Evolutionary conservation across 1,140 invertebrate genomes (phyloP).

Genomic region (Drosophila murphyi): DNA sequence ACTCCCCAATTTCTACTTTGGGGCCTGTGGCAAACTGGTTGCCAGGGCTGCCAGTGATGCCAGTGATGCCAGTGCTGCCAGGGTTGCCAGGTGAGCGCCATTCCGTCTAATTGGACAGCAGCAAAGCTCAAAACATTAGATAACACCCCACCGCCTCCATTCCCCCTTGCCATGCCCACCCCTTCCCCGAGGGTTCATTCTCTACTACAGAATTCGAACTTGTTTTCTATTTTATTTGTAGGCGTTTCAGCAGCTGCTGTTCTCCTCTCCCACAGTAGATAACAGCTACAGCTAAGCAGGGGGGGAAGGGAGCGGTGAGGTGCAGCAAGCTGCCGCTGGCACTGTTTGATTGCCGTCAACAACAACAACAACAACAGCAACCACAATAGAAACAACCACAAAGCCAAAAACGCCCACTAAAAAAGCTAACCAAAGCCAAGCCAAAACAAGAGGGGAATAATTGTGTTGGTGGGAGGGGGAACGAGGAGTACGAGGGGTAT

Average conservation of each 20-base stretch:
- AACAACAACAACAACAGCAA: slow-evolving; percentile 19
- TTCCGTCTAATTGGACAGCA: slow-evolving; percentile 36
- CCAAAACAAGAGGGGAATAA: not conserved
- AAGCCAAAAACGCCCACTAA: slow-evolving; percentile 17
- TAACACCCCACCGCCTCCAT: too few species aligned
- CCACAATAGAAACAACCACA: slow-evolving; percentile 18
- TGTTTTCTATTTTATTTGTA: slow-evolving; percentile 30
- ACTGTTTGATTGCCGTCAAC: slow-evolving; percentile 26
- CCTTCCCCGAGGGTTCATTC: not conserved
- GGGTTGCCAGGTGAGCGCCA: slow-evolving; percentile 41
- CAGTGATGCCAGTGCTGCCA: slow-evolving; percentile 15
- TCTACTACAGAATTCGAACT: not conserved
- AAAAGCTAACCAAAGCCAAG: slow-evolving; percentile 10
- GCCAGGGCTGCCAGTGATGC: not conserved
- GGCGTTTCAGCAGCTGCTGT: slow-evolving; percentile 21
- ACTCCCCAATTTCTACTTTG: too few species aligned
- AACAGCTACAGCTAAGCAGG: too few species aligned
- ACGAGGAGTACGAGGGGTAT: not conserved
- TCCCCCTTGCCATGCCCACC: too few species aligned
- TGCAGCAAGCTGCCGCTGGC: slow-evolving; percentile 14
- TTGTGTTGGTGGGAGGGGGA: not conserved
- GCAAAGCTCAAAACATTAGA: slow-evolving; percentile 24
- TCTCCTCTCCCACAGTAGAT: not conserved
- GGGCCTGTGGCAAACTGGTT: not conserved
- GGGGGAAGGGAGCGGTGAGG: not conserved